A percentile compares a stretch with the other conserved stretches of the same genome.
Conservation (phyloP, 1,140 invertebrate genomes). For the Platorchestia sp. region DNA sequence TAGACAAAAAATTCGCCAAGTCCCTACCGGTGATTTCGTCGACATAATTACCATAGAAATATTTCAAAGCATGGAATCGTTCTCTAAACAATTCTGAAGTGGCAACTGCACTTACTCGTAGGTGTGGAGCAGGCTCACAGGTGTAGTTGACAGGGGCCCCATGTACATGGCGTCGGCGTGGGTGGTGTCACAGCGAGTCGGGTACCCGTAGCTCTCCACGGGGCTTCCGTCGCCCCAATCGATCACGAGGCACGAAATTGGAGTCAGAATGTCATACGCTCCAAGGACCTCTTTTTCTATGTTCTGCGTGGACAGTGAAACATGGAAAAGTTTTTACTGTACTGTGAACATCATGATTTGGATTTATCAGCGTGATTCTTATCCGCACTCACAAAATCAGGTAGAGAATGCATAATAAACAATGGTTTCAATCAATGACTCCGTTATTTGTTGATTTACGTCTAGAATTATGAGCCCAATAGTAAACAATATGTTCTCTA, state of each 20-base stretch:
- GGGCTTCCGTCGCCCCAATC: slow-evolving; percentile 50
- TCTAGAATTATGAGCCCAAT: not conserved
- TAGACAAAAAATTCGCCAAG: too few relatives aligned
- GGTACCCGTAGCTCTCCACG: slow-evolving; percentile 29
- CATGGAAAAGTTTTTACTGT: not conserved
- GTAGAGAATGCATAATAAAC: not conserved
- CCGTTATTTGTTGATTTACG: not conserved
- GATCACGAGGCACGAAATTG: slow-evolving; percentile 51
- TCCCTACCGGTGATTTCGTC: too few relatives aligned
- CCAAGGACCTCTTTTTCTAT: slow-evolving; percentile 17
- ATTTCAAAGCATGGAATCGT: too few relatives aligned
- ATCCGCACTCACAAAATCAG: not conserved
- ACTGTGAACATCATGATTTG: not conserved
- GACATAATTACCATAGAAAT: too few relatives aligned
- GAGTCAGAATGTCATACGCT: slow-evolving; percentile 44
- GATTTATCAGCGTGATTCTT: not conserved
- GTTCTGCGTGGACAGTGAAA: not conserved
- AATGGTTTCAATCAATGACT: not conserved
- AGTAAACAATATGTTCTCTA: too few relatives aligned
- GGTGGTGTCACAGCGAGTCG: not conserved
- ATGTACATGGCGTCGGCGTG: slow-evolving; percentile 38
- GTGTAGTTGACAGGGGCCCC: not conserved
- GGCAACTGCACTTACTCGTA: slow-evolving; percentile 21
- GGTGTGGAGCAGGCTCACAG: not conserved
- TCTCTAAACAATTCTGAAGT: too few relatives aligned